These are phyloP conservation scores for Scylla paramamosain DNA, from an alignment of 1,140 invertebrate species.

Conservation along the genomic window DNA sequence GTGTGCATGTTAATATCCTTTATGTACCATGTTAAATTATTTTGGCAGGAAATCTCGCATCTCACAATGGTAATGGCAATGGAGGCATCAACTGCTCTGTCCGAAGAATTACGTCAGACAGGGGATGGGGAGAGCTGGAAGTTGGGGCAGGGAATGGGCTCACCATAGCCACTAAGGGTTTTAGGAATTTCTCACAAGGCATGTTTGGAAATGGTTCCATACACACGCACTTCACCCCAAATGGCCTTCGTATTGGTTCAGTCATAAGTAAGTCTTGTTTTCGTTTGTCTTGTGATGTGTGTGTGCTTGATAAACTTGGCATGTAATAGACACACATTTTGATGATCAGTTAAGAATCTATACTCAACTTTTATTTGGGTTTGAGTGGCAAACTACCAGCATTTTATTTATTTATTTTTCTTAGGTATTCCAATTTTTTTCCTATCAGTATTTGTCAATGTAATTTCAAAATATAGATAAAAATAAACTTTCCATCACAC, in stretches of 20 bases:
- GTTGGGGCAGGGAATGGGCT: conserved; percentile 79
- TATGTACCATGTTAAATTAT: no score
- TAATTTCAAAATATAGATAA: no score
- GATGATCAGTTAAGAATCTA: no score
- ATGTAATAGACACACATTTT: not conserved
- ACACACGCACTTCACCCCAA: conserved; percentile 67
- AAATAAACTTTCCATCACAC: no score
- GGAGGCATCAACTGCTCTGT: conserved; percentile 89
- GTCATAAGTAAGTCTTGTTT: conserved; percentile 73
- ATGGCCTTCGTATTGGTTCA: conserved; percentile 67
- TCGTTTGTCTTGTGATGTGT: not conserved
- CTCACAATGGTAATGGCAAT: conserved; percentile 91
- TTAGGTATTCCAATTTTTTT: no score
- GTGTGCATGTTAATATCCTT: no score
- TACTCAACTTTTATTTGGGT: no score
- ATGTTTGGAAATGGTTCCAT: conserved; percentile 70
- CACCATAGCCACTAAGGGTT: conserved; percentile 63
- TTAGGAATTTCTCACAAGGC: conserved; percentile 73
- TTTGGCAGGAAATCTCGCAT: conserved; percentile 84
- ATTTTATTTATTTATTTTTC: no score
- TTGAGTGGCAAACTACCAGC: no score
- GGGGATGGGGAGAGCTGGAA: conserved; percentile 91
- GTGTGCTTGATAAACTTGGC: not conserved
- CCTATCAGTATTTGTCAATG: no score
- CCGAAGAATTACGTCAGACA: conserved; percentile 88